Evolutionary conservation across 2,113 vertebrate genomes (phyloP).

Genomic region (Mus pahari): DNA sequence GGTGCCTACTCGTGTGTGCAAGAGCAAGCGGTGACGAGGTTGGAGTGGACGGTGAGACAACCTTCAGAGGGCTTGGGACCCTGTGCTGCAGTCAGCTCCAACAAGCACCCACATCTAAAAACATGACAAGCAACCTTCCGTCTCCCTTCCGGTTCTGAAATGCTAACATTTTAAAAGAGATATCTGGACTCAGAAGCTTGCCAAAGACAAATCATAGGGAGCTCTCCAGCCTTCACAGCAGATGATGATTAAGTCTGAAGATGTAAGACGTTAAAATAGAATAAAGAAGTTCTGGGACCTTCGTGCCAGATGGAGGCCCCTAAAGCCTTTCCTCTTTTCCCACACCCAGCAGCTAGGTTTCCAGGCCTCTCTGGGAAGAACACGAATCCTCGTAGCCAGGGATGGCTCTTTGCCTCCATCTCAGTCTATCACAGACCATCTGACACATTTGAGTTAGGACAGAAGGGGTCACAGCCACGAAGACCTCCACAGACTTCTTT

Average conservation of each 20-base stretch:
- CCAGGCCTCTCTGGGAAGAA: constrained; percentile 70
- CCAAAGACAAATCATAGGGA: constrained; percentile 18
- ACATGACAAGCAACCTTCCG: background rate
- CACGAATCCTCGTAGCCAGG: constrained; percentile 50
- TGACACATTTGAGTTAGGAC: constrained; percentile 68
- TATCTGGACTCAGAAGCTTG: constrained; percentile 34
- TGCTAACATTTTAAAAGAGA: constrained; percentile 1
- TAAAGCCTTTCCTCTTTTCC: constrained; percentile 72
- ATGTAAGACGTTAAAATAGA: background rate
- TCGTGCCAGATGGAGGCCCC: constrained; percentile 80
- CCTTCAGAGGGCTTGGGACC: background rate
- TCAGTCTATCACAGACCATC: constrained; percentile 70
- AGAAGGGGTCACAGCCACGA: constrained; percentile 47
- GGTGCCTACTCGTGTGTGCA: background rate
- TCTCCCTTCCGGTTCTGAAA: background rate
- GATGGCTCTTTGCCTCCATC: constrained; percentile 40
- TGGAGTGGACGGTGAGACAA: no score
- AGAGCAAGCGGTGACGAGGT: background rate
- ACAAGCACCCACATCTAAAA: background rate
- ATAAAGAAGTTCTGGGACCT: background rate
- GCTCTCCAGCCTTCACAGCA: background rate
- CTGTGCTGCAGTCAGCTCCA: background rate
- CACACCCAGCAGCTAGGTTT: constrained; percentile 72
- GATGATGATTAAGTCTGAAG: constrained; percentile 35
- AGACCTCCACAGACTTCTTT: constrained; percentile 48